Conservation (phyloP, 2,797 vertebrate species). For the Sebastes baramenuke region DNA sequence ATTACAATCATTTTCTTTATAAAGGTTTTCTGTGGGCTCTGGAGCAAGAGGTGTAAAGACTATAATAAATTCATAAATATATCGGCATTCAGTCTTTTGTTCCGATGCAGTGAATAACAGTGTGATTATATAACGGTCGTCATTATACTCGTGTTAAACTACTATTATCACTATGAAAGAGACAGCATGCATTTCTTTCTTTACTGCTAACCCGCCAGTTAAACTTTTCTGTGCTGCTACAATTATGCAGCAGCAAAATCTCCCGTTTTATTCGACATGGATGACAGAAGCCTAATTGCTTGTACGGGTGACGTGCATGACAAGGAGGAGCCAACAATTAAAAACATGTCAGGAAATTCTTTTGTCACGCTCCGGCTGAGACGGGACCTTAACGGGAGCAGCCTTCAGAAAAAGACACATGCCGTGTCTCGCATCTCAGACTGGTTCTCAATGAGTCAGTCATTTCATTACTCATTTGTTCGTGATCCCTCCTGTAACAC, state of each 20-base stretch:
- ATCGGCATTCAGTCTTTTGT: constrained; percentile 49
- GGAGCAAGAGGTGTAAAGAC: constrained; percentile 59
- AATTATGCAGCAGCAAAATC: constrained; percentile 33
- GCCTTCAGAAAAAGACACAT: constrained; percentile 27
- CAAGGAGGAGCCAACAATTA: constrained; percentile 70
- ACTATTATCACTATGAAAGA: constrained; percentile 25
- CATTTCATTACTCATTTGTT: constrained; percentile 73
- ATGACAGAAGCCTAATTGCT: constrained; percentile 68
- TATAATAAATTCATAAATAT: constrained; percentile 74
- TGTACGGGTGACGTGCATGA: constrained; percentile 48
- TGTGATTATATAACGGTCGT: constrained; percentile 7
- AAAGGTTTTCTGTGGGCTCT: constrained; percentile 56
- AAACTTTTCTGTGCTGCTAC: constrained; percentile 12
- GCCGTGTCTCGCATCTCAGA: constrained; percentile 34
- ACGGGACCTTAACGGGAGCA: constrained; percentile 24
- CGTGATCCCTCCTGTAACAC: constrained; percentile 68
- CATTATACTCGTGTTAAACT: constrained; percentile 10
- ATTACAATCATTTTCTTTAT: constrained; percentile 71
- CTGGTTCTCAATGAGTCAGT: constrained; percentile 63
- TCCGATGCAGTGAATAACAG: constrained; percentile 3
- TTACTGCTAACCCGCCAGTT: constrained; percentile 2
- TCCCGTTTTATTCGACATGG: constrained; percentile 60
- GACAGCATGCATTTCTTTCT: constrained; percentile 4
- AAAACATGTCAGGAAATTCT: constrained; percentile 62
- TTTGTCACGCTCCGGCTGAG: constrained; percentile 43